A percentile compares a stretch with the other conserved stretches of the same genome.
Evolutionary conservation across 2,888 invertebrate genomes (phyloP).

Genomic region (Drosophila falleni): DNA sequence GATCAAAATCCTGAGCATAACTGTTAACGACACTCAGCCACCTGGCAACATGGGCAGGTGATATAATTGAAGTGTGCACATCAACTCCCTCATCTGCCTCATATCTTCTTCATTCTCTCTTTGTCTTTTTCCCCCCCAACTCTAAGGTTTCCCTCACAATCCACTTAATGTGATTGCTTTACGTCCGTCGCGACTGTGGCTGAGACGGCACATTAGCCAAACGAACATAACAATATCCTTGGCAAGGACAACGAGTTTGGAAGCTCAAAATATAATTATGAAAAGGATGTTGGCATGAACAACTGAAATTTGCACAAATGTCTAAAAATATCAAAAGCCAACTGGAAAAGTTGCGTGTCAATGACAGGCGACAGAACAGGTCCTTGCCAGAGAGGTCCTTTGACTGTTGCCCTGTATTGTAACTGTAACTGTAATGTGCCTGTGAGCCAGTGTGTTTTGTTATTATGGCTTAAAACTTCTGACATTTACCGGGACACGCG

Average conservation of each 20-base stretch:
- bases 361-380: conserved; percentile 38
- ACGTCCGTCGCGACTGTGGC: conserved; percentile 27
- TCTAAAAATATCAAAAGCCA: conserved; percentile 54
- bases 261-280: conserved; percentile 40
- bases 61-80: conserved; percentile 48
- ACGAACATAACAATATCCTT: conserved; percentile 43
- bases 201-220: conserved; percentile 39
- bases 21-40: conserved; percentile 39
- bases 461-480: conserved; percentile 45
- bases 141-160: conserved; percentile 35
- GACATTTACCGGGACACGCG: conserved; percentile 54
- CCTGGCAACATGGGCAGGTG: conserved; percentile 25
- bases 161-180: conserved; percentile 70
- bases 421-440: conserved; percentile 23
- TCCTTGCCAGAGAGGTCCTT: conserved; percentile 32
- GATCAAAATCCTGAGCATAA: conserved; percentile 34
- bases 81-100: neutral
- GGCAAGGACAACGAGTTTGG: conserved; percentile 12
- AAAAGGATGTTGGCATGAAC: conserved; percentile 26
- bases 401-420: conserved; percentile 13
- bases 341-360: conserved; percentile 51
- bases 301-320: conserved; percentile 46
- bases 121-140: neutral
- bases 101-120: neutral
- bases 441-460: conserved; percentile 27